Evolutionary conservation across 23 tunicate species (phyloP).

Genomic region (Oikopleura dioica): DNA sequence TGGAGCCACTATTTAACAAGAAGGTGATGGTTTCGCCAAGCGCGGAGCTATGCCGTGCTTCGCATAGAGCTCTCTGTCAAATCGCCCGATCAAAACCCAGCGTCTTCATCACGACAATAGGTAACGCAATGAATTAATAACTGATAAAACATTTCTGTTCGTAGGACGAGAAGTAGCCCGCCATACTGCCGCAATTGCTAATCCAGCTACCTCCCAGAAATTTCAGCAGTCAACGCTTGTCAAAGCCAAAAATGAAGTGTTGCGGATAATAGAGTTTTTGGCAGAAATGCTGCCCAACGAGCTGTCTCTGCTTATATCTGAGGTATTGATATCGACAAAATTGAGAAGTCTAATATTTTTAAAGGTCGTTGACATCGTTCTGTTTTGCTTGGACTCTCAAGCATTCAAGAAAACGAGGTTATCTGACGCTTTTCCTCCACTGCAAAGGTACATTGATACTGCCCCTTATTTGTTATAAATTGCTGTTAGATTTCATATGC

Average conservation of each 20-base stretch:
- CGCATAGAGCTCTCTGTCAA: conserved; percentile 60
- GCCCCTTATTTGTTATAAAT: too few species aligned
- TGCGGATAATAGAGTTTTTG: conserved; percentile 44
- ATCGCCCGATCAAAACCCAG: conserved; percentile 76
- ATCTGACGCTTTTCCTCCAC: too few species aligned
- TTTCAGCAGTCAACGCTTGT: conserved; percentile 44
- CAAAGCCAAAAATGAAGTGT: conserved; percentile 35
- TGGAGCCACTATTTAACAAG: conserved; percentile 30
- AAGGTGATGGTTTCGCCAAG: conserved; percentile 35
- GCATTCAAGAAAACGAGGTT: conserved; percentile 27
- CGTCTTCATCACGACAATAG: conserved; percentile 55
- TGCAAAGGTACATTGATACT: too few species aligned
- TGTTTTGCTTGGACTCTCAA: conserved; percentile 52
- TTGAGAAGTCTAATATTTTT: too few species aligned
- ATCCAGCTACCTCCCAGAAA: conserved; percentile 64
- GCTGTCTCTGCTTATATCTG: too few species aligned
- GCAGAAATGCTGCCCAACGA: conserved; percentile 74
- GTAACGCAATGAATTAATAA: too few species aligned
- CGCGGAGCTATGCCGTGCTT: conserved; percentile 68
- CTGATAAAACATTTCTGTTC: too few species aligned
- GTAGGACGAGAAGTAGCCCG: conserved; percentile 86
- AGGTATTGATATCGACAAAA: too few species aligned
- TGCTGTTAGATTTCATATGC: conserved; percentile 53
- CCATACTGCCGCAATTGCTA: conserved; percentile 75
- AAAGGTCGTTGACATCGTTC: conserved; percentile 57